A percentile compares a stretch with the other conserved stretches of the same genome.
These are phyloP conservation scores for Elgaria multicarinata DNA, from an alignment of 2,113 vertebrate genomes.

Conservation along the genomic window DNA sequence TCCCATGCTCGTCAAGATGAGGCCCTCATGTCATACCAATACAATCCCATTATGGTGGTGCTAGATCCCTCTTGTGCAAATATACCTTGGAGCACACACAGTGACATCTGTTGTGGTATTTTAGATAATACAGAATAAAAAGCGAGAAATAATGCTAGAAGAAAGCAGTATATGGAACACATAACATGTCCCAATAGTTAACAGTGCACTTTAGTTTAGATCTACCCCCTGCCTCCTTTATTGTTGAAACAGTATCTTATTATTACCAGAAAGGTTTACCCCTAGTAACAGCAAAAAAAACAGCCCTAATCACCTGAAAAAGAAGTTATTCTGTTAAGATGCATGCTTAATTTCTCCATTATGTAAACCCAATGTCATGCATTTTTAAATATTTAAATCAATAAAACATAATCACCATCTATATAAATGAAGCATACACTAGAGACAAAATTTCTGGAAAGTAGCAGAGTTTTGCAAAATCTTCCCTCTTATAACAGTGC, in stretches of 20 bases:
- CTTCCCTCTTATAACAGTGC: conserved; percentile 10
- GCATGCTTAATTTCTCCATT: conserved; percentile 34
- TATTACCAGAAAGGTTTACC: background rate
- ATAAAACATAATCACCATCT: conserved; percentile 36
- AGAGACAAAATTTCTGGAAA: conserved; percentile 40
- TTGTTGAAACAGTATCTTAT: background rate
- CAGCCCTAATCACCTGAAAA: background rate
- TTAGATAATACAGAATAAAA: no score
- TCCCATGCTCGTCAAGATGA: no score
- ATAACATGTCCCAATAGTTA: no score
- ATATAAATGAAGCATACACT: conserved; percentile 37
- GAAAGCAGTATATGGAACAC: no score
- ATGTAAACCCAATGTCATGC: conserved; percentile 16
- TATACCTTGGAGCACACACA: no score
- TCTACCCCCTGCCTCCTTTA: no score
- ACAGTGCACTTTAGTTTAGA: no score
- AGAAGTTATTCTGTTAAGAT: conserved; percentile 22
- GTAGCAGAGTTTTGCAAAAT: conserved; percentile 14
- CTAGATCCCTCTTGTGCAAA: no score
- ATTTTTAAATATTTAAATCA: conserved; percentile 39
- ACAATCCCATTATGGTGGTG: no score
- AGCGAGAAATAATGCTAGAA: no score
- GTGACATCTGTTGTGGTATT: no score
- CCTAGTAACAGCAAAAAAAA: background rate
- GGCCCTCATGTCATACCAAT: no score